These are phyloP conservation scores for Takifugu ocellatus DNA, from an alignment of 2,797 vertebrate genomes.

Conservation along the genomic window DNA sequence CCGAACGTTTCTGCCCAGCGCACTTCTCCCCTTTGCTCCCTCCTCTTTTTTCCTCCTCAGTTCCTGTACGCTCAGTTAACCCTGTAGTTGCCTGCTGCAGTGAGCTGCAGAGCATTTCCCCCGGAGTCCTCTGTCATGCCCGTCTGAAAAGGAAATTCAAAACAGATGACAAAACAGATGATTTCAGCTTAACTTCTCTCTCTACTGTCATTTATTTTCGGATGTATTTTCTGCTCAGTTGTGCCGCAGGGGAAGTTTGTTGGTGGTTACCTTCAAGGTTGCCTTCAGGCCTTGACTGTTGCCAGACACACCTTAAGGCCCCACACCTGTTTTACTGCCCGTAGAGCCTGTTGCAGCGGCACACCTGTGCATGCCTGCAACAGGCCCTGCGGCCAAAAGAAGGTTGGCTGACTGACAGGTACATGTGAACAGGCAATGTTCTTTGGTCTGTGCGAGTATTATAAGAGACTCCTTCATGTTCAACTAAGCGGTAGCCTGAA, in stretches of 20 bases:
- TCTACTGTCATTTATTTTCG: too few relatives aligned
- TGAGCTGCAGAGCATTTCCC: neutral
- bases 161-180: too few relatives aligned
- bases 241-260: too few relatives aligned
- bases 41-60: constrained; percentile 19
- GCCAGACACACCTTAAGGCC: constrained; percentile 13
- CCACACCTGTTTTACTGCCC: constrained; percentile 13
- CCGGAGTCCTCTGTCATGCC: neutral
- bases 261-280: constrained; percentile 13
- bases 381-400: constrained; percentile 34
- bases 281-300: constrained; percentile 7
- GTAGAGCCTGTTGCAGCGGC: constrained; percentile 14
- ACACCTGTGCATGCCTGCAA: constrained; percentile 12
- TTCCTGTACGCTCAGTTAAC: constrained; percentile 73
- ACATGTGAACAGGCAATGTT: neutral
- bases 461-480: neutral
- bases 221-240: too few relatives aligned
- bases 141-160: neutral
- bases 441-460: neutral
- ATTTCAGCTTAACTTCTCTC: too few relatives aligned
- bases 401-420: constrained; percentile 27
- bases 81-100: constrained; percentile 55
- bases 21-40: constrained; percentile 25
- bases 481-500: too few relatives aligned
- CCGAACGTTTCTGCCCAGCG: constrained; percentile 27